Conservation (phyloP, 2,797 vertebrate species). For the Kryptolebias ocellatus region DNA sequence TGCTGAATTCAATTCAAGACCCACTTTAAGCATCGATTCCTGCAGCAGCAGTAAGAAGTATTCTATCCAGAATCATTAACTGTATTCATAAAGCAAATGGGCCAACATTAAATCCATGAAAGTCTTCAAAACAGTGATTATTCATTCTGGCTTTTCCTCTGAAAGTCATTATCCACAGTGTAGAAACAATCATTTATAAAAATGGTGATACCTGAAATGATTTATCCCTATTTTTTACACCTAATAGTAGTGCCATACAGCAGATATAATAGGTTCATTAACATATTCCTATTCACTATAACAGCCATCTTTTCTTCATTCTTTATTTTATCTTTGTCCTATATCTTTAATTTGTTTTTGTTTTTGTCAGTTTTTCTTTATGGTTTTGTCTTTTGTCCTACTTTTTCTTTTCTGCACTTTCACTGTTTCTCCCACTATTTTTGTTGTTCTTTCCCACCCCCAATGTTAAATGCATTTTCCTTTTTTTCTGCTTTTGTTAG, state of each 20-base stretch:
- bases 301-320: neutral
- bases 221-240: conserved; percentile 11
- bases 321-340: neutral
- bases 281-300: neutral
- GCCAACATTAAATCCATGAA: conserved; percentile 18
- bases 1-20: neutral
- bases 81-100: conserved; percentile 28
- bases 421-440: neutral
- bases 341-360: neutral
- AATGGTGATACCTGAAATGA: neutral
- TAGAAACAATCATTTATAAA: conserved; percentile 24
- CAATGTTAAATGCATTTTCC: neutral
- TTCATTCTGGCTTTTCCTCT: conserved; percentile 10
- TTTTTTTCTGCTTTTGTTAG: neutral
- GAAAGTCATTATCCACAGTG: conserved; percentile 20
- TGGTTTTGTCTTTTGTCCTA: neutral
- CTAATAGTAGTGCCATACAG: neutral
- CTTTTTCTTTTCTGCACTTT: neutral
- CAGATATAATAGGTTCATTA: neutral
- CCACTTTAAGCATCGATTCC: neutral
- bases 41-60: neutral
- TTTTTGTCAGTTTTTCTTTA: neutral
- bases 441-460: neutral
- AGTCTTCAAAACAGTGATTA: conserved; percentile 19
- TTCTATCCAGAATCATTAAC: conserved; percentile 14